Percentiles rank a stretch among this genome's conserved stretches.
Conservation (phyloP, 2,797 vertebrate species). For the Schizopygopsis pylzovi region DNA sequence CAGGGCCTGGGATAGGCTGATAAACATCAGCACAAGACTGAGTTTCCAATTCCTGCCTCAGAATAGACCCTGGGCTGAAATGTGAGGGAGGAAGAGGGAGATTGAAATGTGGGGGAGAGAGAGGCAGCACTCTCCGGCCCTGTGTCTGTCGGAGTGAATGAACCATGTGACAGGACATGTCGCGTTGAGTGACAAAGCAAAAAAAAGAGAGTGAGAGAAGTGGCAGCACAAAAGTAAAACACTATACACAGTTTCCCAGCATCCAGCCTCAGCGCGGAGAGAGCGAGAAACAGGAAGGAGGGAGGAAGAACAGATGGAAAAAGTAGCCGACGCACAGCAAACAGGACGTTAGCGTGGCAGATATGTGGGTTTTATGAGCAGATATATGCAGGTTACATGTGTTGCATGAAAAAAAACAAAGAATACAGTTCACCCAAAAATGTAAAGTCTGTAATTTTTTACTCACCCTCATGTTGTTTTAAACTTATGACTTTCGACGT, state of each 20-base stretch:
- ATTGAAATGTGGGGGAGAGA: conserved; percentile 22
- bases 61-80: conserved; percentile 20
- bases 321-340: conserved; percentile 16
- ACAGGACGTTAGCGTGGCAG: conserved; percentile 8
- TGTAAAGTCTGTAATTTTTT: neutral
- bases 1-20: conserved; percentile 38
- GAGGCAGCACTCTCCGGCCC: conserved; percentile 40
- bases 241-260: conserved; percentile 54
- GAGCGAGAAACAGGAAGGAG: conserved; percentile 32
- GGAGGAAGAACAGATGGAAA: conserved; percentile 43
- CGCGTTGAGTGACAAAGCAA: conserved; percentile 62
- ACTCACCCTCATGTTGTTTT: neutral
- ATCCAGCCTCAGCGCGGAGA: conserved; percentile 9
- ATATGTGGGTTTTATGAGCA: conserved; percentile 3
- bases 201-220: conserved; percentile 48
- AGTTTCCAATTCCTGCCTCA: conserved; percentile 42
- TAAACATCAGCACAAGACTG: conserved; percentile 43
- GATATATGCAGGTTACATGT: neutral
- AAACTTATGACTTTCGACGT: neutral
- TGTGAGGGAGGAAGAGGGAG: neutral
- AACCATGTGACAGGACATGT: conserved; percentile 64
- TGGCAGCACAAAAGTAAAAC: conserved; percentile 51
- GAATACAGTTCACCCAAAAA: neutral
- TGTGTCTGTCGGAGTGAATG: conserved; percentile 57
- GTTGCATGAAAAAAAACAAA: neutral